phyloP scores from a whole-genome alignment of 2,113 vertebrate species.

The Mugil cephalus region DNA sequence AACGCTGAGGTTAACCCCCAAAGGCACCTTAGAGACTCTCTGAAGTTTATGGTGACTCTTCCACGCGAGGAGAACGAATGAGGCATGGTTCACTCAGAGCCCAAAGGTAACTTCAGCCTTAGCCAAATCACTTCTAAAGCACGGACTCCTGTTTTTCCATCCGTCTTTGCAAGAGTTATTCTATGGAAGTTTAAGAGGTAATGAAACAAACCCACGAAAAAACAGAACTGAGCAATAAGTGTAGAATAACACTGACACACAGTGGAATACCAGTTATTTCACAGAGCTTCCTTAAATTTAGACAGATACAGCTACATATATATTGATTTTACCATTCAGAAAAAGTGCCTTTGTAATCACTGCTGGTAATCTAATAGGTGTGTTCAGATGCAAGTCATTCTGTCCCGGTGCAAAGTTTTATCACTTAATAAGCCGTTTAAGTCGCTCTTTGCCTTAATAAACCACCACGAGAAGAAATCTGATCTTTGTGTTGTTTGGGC shows the following conservation, averaged over 20 bases:
- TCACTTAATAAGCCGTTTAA: not conserved
- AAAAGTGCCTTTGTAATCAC: no score
- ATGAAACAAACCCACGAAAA: conserved; percentile 14
- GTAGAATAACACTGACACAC: not conserved
- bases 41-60: conserved; percentile 66
- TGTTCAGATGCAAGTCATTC: no score
- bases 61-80: conserved; percentile 54
- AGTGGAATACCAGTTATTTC: no score
- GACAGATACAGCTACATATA: no score
- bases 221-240: not conserved
- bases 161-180: conserved; percentile 16
- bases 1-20: conserved; percentile 58
- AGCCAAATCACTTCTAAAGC: conserved; percentile 30
- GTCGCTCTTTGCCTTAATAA: not conserved
- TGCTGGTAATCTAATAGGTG: no score
- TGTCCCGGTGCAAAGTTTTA: no score
- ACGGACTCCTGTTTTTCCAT: conserved; percentile 23
- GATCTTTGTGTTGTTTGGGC: no score
- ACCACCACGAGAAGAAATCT: no score
- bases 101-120: conserved; percentile 40
- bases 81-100: conserved; percentile 37
- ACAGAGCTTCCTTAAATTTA: no score
- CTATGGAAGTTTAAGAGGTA: not conserved
- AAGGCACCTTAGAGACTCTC: conserved; percentile 52
- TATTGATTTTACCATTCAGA: no score